Evolutionary conservation across 2,888 invertebrate species (phyloP).

Genomic region (Miltochrista miniata): DNA sequence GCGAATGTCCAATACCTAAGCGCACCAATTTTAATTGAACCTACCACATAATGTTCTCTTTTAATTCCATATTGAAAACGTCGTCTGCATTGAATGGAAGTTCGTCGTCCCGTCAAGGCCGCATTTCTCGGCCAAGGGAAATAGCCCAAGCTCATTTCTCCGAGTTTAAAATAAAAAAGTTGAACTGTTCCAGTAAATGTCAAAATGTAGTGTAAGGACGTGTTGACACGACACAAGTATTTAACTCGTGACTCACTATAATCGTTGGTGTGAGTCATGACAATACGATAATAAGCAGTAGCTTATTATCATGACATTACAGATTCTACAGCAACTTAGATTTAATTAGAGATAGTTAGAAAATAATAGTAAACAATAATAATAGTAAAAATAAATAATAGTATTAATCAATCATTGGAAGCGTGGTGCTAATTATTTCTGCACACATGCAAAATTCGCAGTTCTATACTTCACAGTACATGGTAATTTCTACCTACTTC

Average conservation of each 20-base stretch:
- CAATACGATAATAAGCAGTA: no score
- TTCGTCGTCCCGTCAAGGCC: conserved; percentile 70
- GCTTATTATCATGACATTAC: no score
- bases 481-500: no score
- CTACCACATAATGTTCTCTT: conserved; percentile 16
- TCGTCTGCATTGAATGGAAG: conserved; percentile 47
- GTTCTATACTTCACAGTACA: no score
- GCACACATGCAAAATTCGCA: no score
- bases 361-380: no score
- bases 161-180: conserved; percentile 50
- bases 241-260: no score
- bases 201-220: conserved; percentile 29
- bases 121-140: conserved; percentile 68
- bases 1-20: conserved; percentile 8
- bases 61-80: conserved; percentile 52
- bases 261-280: neutral
- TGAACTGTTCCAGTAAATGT: conserved; percentile 42
- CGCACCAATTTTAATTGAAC: conserved; percentile 33
- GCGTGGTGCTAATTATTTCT: no score
- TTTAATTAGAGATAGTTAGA: no score
- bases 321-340: no score
- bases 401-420: no score
- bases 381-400: no score
- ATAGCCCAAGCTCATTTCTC: conserved; percentile 74
- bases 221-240: neutral